Evolutionary conservation across 1,140 invertebrate genomes (phyloP).

Genomic region (Formica exsecta): DNA sequence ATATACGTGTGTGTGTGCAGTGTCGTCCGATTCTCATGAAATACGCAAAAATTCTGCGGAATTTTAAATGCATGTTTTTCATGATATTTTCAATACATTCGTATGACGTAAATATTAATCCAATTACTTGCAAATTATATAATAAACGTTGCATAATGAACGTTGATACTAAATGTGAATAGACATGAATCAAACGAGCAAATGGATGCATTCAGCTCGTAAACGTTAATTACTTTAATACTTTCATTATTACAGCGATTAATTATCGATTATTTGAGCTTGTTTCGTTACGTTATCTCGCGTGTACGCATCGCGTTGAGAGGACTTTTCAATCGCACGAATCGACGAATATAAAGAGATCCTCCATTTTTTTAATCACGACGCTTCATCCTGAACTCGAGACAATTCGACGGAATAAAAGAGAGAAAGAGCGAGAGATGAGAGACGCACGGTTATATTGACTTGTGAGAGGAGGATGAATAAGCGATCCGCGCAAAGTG

Average conservation of each 20-base stretch:
- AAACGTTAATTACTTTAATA: conserved; percentile 57
- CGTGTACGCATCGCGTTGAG: neutral
- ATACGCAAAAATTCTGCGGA: neutral
- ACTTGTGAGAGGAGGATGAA: conserved; percentile 72
- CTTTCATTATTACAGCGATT: conserved; percentile 48
- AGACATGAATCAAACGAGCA: conserved; percentile 28
- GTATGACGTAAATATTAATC: conserved; percentile 27
- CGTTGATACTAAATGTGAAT: conserved; percentile 19
- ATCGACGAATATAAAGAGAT: neutral
- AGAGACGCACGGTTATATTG: conserved; percentile 65
- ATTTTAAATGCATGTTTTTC: neutral
- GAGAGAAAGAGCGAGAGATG: neutral
- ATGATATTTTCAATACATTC: neutral
- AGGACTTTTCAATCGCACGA: conserved; percentile 18
- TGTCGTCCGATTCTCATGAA: neutral
- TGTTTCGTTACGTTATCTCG: conserved; percentile 25
- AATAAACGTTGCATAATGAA: conserved; percentile 11
- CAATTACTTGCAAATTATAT: neutral
- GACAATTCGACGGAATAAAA: conserved; percentile 43
- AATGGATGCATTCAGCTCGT: conserved; percentile 44
- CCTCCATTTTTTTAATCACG: neutral
- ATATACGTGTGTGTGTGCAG: neutral
- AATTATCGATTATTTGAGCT: conserved; percentile 57
- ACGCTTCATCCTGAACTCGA: neutral
- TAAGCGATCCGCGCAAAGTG: conserved; percentile 68